These are phyloP conservation scores for Mnemiopsis leidyi DNA, from an alignment of 37 sponge, comb jelly and placozoan species.

Conservation along the genomic window DNA sequence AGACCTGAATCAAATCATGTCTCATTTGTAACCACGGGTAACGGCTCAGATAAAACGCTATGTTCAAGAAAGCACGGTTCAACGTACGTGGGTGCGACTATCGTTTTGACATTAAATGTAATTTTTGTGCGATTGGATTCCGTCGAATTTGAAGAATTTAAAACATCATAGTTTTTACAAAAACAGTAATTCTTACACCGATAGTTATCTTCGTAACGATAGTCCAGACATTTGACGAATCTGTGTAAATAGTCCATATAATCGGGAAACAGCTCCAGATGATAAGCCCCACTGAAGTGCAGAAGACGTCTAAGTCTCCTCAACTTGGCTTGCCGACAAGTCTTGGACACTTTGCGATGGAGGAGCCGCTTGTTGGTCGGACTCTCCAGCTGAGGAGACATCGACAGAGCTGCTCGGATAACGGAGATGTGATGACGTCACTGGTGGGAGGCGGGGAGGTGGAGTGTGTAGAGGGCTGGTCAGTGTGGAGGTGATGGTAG, in stretches of 20 bases:
- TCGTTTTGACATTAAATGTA: no score
- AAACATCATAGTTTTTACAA: not conserved
- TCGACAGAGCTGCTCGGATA: not conserved
- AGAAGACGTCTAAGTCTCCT: not conserved
- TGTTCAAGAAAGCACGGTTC: not conserved
- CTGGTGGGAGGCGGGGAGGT: no score
- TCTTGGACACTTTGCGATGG: slow-evolving; percentile 31
- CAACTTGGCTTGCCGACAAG: slow-evolving; percentile 11
- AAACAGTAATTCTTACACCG: not conserved
- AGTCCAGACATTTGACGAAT: not conserved
- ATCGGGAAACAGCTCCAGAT: slow-evolving; percentile 37
- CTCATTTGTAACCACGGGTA: not conserved
- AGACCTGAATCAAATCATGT: not conserved
- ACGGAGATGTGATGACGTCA: not conserved
- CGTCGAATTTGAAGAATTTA: no score
- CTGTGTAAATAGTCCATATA: slow-evolving; percentile 15
- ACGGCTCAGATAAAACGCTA: not conserved
- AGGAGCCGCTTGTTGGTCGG: not conserved
- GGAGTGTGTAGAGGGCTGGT: not conserved
- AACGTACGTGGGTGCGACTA: no score
- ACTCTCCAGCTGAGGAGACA: slow-evolving; percentile 31
- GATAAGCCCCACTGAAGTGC: not conserved
- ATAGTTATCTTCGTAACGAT: not conserved
- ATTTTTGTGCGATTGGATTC: not conserved
- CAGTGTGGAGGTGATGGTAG: not conserved